Base-by-base conservation (phyloP, 1,140 invertebrate genomes). In the Lysiphlebus fabarum region DNA sequence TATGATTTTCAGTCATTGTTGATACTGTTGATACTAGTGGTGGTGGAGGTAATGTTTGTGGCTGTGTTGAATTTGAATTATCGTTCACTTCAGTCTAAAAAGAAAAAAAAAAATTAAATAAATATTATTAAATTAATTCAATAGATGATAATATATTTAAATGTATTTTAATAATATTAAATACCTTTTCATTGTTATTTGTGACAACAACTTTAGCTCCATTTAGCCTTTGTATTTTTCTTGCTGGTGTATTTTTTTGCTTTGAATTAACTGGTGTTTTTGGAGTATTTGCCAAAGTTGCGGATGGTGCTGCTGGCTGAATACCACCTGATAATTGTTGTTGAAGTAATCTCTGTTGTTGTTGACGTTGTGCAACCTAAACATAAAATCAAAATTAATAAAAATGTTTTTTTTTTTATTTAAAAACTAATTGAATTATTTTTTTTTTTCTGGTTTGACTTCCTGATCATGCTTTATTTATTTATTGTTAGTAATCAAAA, bases 341-440 rank as follows among this genome's bases (percentile, higher is more conserved):
- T 33, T 83, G 82, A 42, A 85, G 64, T 63, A 85, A 69, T 69
- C 80, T 78, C 63, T 83, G 82, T 61, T 84, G 83, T 65, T 85
- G 84, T 69, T 87, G 83, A 7, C 83, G 77, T 63, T 85, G 85
- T 58, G 82, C 83, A 60, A 86, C 84, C 85, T 86, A 65, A 33
- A 41, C 6, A 44, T 58, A 41, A 42, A 40, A 49, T 34, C 34
- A 54, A 11, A 51, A 53, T 37, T 41, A n/a, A n/a, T 34, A 51
- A 51, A 37, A 58, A 58, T 12, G 8, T 26, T 38, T 47, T 1
- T 5, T 40, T 14, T 12, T 17, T 53, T 9, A 1, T 17, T n/a
- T n/a, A n/a, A 2, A 33, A 59, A 5, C 12, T 8, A 58, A 41
- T 10, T 51, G 36, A 33, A 55, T 53, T 14, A 61, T 37, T 11